phyloP scores from a whole-genome alignment of 2,113 vertebrate genomes.

The Hiodon tergisus region DNA sequence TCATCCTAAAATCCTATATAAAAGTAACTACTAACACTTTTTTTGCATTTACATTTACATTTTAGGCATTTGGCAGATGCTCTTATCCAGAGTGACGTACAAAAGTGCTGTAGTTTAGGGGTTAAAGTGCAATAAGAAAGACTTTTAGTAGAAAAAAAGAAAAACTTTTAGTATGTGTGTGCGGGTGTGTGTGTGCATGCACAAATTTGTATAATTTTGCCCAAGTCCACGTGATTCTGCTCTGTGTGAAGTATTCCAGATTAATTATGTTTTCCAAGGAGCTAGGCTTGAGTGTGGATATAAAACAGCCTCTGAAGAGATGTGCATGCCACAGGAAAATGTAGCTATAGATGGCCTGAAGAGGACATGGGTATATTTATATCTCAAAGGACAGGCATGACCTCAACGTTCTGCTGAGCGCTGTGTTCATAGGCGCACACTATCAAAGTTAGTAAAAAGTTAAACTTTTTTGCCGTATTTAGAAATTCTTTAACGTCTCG shows the following conservation, averaged over 20 bases:
- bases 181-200: neutral
- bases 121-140: no score
- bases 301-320: slow-evolving; percentile 15
- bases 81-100: no score
- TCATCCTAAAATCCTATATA: no score
- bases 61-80: no score
- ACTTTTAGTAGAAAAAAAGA: no score
- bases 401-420: neutral
- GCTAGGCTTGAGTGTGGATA: neutral
- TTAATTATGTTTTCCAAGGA: neutral
- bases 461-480: neutral
- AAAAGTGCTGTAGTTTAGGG: no score
- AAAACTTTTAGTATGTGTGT: neutral
- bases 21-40: no score
- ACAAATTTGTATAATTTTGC: neutral
- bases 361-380: slow-evolving; percentile 9
- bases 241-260: slow-evolving; percentile 1
- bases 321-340: slow-evolving; percentile 11
- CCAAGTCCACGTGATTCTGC: neutral
- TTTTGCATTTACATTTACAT: no score
- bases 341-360: neutral
- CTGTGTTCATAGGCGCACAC: neutral
- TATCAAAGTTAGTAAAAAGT: neutral
- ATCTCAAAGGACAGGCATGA: neutral
- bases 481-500: neutral